These are phyloP conservation scores for Stercorarius parasiticus DNA, from an alignment of 2,113 vertebrate genomes.

Conservation along the genomic window DNA sequence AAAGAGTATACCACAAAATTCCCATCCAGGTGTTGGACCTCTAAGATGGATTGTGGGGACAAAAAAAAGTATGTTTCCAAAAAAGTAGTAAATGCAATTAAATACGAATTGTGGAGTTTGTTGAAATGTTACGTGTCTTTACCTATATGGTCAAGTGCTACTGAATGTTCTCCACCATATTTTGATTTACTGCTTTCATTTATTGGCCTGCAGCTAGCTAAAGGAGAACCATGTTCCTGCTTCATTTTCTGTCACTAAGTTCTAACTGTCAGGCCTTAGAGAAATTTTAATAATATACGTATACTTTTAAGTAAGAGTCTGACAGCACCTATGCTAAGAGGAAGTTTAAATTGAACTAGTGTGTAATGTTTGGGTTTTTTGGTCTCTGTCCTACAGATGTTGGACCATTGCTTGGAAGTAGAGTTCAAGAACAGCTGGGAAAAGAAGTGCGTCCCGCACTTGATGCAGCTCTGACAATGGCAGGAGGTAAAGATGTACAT, in stretches of 20 bases:
- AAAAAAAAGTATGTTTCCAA: not conserved
- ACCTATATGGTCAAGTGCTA: not conserved
- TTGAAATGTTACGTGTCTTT: not conserved
- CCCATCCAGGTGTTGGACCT: not conserved
- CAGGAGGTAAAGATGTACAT: slow-evolving; percentile 78
- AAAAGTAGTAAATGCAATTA: not conserved
- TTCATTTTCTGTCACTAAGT: not conserved
- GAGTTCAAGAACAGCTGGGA: slow-evolving; percentile 80
- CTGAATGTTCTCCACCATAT: not conserved
- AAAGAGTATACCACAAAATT: not conserved
- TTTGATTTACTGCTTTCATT: not conserved
- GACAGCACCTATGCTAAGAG: not conserved
- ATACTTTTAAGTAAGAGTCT: not conserved
- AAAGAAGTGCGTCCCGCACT: slow-evolving; percentile 85
- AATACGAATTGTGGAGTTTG: not conserved
- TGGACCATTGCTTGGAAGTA: slow-evolving; percentile 80
- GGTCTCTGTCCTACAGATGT: slow-evolving; percentile 76
- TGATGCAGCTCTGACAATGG: slow-evolving; percentile 80
- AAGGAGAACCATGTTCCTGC: not conserved
- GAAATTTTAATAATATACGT: not conserved
- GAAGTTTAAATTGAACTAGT: not conserved
- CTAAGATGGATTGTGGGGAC: not conserved
- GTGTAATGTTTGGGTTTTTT: not conserved
- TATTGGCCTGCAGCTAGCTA: not conserved
- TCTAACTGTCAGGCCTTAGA: not conserved